A percentile compares a stretch with the other conserved stretches of the same genome.
Evolutionary conservation across 2,797 vertebrate species (phyloP).

Genomic region (Enteromius paludinosus): DNA sequence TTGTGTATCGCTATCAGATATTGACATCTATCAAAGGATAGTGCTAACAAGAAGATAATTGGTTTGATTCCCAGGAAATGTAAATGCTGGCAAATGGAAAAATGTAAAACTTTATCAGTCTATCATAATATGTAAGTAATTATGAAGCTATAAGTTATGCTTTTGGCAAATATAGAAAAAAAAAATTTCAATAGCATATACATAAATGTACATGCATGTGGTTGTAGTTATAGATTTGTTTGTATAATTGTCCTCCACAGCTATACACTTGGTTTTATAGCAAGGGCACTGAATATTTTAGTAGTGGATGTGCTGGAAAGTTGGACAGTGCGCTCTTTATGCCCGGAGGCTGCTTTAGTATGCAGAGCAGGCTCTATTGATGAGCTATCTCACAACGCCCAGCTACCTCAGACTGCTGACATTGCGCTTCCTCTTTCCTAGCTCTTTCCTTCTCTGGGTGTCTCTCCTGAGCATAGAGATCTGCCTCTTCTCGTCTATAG

Average conservation of each 20-base stretch:
- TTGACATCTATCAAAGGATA: neutral
- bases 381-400: conserved; percentile 42
- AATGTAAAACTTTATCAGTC: neutral
- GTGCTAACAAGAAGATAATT: neutral
- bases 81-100: neutral
- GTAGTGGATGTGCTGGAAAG: conserved; percentile 36
- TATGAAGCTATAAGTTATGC: neutral
- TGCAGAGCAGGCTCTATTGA: conserved; percentile 51
- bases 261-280: conserved; percentile 34
- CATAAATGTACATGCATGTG: neutral
- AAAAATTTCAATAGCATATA: neutral
- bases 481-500: conserved; percentile 28
- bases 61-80: neutral
- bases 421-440: conserved; percentile 41
- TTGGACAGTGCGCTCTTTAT: conserved; percentile 27
- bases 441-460: neutral
- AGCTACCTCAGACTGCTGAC: conserved; percentile 52
- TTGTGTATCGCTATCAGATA: neutral
- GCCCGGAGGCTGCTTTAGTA: conserved; percentile 44
- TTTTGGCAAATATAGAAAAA: neutral
- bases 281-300: conserved; percentile 41
- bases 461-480: conserved; percentile 39
- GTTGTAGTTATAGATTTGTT: conserved; percentile 1
- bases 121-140: neutral
- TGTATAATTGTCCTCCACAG: conserved; percentile 1